Evolutionary conservation across 2,113 vertebrate species (phyloP).

Genomic region (Dolichotis patagonum): DNA sequence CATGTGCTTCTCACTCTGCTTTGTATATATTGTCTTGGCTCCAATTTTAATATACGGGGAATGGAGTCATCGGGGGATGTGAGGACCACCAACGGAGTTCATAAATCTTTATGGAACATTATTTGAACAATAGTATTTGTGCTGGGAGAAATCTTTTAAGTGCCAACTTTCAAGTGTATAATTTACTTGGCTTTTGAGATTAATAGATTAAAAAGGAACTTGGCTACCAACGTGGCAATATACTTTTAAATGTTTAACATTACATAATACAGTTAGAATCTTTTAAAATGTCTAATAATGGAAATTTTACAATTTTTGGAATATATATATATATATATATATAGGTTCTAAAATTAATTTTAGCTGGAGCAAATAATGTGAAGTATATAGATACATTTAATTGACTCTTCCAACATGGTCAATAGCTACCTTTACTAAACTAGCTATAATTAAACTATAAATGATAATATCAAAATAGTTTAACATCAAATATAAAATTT

Average conservation of each 20-base stretch:
- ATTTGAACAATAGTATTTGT: background rate
- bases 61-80: background rate
- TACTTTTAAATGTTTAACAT: constrained; percentile 67
- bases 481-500: background rate
- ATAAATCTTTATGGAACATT: background rate
- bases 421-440: constrained; percentile 8
- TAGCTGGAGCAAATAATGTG: constrained; percentile 36
- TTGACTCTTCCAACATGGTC: constrained; percentile 38
- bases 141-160: background rate
- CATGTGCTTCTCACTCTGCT: background rate
- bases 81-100: constrained; percentile 44
- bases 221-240: constrained; percentile 57
- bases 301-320: constrained; percentile 46
- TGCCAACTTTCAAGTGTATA: constrained; percentile 34
- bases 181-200: constrained; percentile 62
- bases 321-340: background rate
- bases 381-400: constrained; percentile 49
- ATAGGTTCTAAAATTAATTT: constrained; percentile 60
- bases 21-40: background rate
- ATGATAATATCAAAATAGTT: constrained; percentile 26
- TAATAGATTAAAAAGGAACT: constrained; percentile 55
- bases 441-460: background rate
- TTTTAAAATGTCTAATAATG: constrained; percentile 42
- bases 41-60: constrained; percentile 5
- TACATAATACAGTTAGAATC: constrained; percentile 56